These are phyloP conservation scores for Ypsolopha sequella DNA, from an alignment of 2,888 invertebrate genomes.

Conservation along the genomic window DNA sequence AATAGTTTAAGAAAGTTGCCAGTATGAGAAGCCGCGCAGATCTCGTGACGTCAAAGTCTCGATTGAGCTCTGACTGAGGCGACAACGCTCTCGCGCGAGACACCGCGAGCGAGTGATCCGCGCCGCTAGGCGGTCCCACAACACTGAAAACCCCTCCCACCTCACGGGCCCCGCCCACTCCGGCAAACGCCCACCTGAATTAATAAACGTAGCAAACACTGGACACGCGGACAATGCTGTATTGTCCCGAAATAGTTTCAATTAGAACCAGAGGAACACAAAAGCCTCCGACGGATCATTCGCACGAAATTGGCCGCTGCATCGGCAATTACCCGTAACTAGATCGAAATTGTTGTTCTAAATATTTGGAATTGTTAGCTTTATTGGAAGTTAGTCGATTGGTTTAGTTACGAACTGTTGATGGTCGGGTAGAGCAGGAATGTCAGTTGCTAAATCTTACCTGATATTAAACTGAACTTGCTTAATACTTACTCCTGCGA, in stretches of 20 bases:
- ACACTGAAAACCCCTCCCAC: slow-evolving; percentile 37
- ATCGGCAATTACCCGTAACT: slow-evolving; percentile 24
- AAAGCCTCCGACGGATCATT: slow-evolving; percentile 55
- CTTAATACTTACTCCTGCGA: too few species aligned
- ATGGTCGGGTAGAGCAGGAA: background rate
- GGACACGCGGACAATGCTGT: slow-evolving; percentile 68
- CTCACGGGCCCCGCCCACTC: slow-evolving; percentile 34
- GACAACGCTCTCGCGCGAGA: background rate
- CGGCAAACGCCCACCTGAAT: slow-evolving; percentile 59
- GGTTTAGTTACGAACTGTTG: background rate
- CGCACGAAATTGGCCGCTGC: slow-evolving; percentile 56
- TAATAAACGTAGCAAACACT: slow-evolving; percentile 68
- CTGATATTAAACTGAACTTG: too few species aligned
- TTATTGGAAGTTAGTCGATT: background rate
- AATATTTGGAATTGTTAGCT: slow-evolving; percentile 2
- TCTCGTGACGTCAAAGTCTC: too few species aligned
- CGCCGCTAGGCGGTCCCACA: slow-evolving; percentile 36
- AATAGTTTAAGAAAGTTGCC: too few species aligned
- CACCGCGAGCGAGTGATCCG: slow-evolving; percentile 20
- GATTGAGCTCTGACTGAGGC: too few species aligned
- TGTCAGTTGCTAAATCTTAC: too few species aligned
- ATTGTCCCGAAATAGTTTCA: slow-evolving; percentile 71
- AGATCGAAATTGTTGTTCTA: slow-evolving; percentile 8
- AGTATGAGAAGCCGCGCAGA: too few species aligned
- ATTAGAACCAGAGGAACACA: slow-evolving; percentile 63